phyloP scores from a whole-genome alignment of 2,797 vertebrate genomes.

The Coendou prehensilis region DNA sequence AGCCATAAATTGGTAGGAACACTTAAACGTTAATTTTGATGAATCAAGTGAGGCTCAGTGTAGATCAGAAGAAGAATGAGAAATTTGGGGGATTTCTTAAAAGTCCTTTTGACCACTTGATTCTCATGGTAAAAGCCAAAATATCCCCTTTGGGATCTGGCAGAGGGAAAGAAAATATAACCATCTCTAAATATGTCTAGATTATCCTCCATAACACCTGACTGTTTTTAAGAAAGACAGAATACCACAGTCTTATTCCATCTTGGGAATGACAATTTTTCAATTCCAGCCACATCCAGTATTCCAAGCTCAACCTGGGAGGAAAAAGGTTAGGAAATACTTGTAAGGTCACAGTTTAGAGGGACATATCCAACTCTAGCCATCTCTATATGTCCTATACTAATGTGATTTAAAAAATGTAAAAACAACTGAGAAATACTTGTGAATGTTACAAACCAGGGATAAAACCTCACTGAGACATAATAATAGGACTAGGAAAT shows the following conservation, averaged over 20 bases:
- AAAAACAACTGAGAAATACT: not conserved
- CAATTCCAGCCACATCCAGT: not conserved
- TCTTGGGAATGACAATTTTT: not conserved
- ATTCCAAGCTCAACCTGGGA: not conserved
- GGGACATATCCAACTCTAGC: not conserved
- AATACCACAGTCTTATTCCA: not conserved
- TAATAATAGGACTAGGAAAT: not conserved
- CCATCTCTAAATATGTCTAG: not conserved
- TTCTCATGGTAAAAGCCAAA: not conserved
- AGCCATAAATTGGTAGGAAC: not conserved
- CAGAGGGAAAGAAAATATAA: not conserved
- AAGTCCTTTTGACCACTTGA: not conserved
- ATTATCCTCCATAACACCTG: not conserved
- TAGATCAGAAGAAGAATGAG: not conserved
- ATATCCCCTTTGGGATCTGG: not conserved
- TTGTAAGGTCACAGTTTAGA: not conserved
- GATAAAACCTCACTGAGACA: not conserved
- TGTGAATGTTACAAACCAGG: not conserved
- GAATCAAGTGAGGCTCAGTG: not conserved
- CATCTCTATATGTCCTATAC: not conserved
- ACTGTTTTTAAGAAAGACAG: not conserved
- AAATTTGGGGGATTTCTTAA: not conserved
- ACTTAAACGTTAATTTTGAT: constrained; percentile 16
- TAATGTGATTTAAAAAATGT: not conserved
- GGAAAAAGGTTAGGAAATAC: not conserved